These are phyloP conservation scores for Rhineura floridana DNA, from an alignment of 2,113 vertebrate genomes.

Conservation along the genomic window DNA sequence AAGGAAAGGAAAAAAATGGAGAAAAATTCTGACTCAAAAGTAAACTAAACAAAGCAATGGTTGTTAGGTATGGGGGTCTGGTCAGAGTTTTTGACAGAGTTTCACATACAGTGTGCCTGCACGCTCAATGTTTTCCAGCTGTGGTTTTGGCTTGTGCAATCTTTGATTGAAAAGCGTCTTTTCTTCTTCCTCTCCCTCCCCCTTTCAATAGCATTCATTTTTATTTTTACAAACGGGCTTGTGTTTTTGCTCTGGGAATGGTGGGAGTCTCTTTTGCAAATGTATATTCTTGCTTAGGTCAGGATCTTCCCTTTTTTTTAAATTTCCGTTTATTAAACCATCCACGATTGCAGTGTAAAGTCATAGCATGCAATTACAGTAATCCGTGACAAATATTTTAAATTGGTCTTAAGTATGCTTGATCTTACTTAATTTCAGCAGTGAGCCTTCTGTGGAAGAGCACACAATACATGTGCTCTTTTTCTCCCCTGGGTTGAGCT, in stretches of 20 bases:
- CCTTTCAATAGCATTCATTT: background rate
- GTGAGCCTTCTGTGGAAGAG: background rate
- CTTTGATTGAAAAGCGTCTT: constrained; percentile 45
- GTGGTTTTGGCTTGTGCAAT: constrained; percentile 36
- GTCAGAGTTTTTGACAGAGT: constrained; percentile 32
- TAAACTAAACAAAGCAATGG: constrained; percentile 66
- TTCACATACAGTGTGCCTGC: background rate
- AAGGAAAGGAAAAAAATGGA: background rate
- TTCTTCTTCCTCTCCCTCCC: background rate
- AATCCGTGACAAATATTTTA: background rate
- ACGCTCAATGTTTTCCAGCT: constrained; percentile 61
- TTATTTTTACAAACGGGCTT: constrained; percentile 36
- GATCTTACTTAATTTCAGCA: background rate
- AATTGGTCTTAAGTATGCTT: background rate
- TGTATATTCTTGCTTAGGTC: background rate
- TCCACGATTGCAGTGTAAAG: background rate
- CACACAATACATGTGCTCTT: background rate
- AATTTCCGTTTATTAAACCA: background rate
- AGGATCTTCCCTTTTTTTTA: background rate
- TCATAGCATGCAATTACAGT: background rate
- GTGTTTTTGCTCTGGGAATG: constrained; percentile 35
- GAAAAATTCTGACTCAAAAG: constrained; percentile 39
- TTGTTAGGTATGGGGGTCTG: constrained; percentile 49
- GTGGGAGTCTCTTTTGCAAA: constrained; percentile 32
- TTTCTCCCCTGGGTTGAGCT: background rate